Conservation (phyloP, 2,888 invertebrate genomes). For the Sinohyriopsis cumingii region DNA sequence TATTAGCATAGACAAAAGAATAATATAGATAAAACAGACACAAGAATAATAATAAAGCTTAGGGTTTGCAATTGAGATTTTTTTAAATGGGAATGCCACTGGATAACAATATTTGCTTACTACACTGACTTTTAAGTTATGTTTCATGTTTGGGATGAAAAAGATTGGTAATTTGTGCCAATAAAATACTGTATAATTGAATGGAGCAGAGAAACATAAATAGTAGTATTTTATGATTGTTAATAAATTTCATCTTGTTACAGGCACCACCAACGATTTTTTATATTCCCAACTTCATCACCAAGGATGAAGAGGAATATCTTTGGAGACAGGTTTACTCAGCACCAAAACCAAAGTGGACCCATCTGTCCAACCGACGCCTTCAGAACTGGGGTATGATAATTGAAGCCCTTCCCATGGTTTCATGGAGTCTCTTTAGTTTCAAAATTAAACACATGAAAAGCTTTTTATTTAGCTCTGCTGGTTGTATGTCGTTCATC, state of each 20-base stretch:
- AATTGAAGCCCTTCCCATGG: background rate
- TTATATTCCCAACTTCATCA: constrained; percentile 92
- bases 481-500: background rate
- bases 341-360: constrained; percentile 96
- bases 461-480: background rate
- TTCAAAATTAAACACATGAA: background rate
- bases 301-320: constrained; percentile 76
- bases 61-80: no score
- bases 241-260: constrained; percentile 8
- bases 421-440: background rate
- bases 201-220: no score
- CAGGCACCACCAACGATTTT: constrained; percentile 75
- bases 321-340: constrained; percentile 83
- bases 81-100: no score
- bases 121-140: no score
- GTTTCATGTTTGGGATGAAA: no score
- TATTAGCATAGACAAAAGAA: no score
- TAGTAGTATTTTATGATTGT: no score
- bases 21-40: no score
- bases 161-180: no score
- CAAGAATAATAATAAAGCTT: no score
- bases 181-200: no score
- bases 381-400: constrained; percentile 91
- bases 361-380: constrained; percentile 88
- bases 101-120: no score